Percentiles rank a stretch among this genome's conserved stretches.
Conservation (phyloP, 2,797 vertebrate genomes). For the Naso thynnoides region DNA sequence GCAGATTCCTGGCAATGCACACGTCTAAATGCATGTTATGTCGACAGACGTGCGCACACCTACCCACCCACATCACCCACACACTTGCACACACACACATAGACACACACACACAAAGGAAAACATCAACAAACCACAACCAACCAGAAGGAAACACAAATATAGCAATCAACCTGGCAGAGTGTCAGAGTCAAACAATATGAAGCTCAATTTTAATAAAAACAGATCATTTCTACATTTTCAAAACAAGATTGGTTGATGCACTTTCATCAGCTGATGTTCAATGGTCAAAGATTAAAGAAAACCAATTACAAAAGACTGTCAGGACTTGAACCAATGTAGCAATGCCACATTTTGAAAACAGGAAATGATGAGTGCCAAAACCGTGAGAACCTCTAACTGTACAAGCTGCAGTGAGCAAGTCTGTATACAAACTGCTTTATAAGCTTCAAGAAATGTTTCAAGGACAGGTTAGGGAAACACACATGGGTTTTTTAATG, state of each 20-base stretch:
- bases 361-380: neutral
- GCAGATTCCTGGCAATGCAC: constrained; percentile 26
- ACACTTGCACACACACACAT: neutral
- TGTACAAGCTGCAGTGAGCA: neutral
- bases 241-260: neutral
- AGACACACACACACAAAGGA: constrained; percentile 39
- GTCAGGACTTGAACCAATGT: neutral
- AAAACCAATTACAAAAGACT: constrained; percentile 1
- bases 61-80: neutral
- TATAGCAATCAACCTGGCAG: neutral
- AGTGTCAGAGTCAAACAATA: neutral
- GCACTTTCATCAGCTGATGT: neutral
- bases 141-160: constrained; percentile 25
- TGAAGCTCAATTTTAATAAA: neutral
- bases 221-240: neutral
- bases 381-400: constrained; percentile 2
- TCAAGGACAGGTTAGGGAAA: neutral
- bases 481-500: too few relatives aligned
- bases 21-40: too few relatives aligned
- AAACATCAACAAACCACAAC: constrained; percentile 35
- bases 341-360: neutral
- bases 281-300: neutral
- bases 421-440: neutral
- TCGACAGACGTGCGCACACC: neutral
- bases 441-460: neutral